These are phyloP conservation scores for Malaclemys terrapin DNA, from an alignment of 2,113 vertebrate species.

Conservation along the genomic window DNA sequence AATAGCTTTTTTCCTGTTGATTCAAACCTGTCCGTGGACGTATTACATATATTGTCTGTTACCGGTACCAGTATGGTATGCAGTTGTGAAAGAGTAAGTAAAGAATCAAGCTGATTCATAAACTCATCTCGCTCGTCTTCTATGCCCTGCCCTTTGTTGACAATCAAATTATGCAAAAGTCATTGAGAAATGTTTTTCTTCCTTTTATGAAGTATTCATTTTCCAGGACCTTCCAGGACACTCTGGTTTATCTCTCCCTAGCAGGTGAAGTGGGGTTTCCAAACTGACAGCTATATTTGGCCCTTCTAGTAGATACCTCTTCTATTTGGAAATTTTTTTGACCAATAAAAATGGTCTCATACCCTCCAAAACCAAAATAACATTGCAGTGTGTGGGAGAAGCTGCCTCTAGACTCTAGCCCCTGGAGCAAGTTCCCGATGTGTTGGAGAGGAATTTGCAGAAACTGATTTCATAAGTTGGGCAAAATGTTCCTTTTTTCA, in stretches of 20 bases:
- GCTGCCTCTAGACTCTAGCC: neutral
- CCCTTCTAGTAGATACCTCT: neutral
- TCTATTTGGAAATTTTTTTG: neutral
- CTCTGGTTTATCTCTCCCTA: slow-evolving; percentile 18
- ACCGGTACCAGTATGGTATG: slow-evolving; percentile 93
- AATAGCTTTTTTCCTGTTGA: slow-evolving; percentile 86
- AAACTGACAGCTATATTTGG: neutral
- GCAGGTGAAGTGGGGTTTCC: neutral
- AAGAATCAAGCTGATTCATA: neutral
- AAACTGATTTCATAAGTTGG: neutral
- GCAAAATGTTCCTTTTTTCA: neutral
- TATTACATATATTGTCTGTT: slow-evolving; percentile 95
- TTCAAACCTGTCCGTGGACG: slow-evolving; percentile 91
- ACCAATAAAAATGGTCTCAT: neutral
- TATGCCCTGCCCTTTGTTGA: neutral
- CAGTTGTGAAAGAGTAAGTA: slow-evolving; percentile 93
- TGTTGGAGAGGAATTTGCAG: neutral
- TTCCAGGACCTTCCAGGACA: slow-evolving; percentile 1
- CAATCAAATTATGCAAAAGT: neutral
- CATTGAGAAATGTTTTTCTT: neutral
- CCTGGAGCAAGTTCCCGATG: neutral
- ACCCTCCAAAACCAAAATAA: neutral
- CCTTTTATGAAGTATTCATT: neutral
- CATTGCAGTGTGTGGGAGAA: neutral
- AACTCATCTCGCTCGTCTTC: neutral